Evolutionary conservation across 64 coral and sea anemone species (phyloP).

Genomic region (Acropora yongei): DNA sequence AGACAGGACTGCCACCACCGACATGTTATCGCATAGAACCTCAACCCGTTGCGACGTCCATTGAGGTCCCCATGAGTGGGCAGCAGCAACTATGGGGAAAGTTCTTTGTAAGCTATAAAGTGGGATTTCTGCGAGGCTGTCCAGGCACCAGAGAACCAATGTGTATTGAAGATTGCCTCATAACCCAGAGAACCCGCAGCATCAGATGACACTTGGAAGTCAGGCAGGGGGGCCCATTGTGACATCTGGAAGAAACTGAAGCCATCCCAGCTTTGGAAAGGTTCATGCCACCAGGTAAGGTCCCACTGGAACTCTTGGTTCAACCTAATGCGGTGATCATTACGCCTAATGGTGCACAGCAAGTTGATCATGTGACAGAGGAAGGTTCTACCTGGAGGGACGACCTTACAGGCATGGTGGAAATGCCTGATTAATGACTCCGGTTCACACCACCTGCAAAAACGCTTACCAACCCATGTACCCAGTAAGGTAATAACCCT

Average conservation of each 20-base stretch:
- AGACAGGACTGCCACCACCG: no score
- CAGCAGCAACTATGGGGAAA: not conserved
- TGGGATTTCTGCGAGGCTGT: not conserved
- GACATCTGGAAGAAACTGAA: not conserved
- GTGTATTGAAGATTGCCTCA: no score
- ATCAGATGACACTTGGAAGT: not conserved
- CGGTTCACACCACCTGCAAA: no score
- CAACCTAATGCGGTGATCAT: not conserved
- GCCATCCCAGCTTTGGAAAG: not conserved
- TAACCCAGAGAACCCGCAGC: not conserved
- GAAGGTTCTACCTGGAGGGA: not conserved
- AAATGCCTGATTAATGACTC: no score
- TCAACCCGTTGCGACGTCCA: not conserved
- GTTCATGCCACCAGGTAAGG: not conserved
- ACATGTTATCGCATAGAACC: not conserved
- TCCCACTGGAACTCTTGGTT: no score
- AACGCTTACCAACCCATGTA: no score
- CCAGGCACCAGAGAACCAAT: not conserved
- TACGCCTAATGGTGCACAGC: not conserved
- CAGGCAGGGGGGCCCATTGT: not conserved
- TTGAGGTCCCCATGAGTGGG: not conserved
- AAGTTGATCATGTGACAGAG: conserved; percentile 2
- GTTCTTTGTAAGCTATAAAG: not conserved
- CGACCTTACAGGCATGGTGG: not conserved
- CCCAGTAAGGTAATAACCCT: no score